Base-by-base conservation (phyloP, 2,113 vertebrate genomes). In the Stigmatopora nigra region DNA sequence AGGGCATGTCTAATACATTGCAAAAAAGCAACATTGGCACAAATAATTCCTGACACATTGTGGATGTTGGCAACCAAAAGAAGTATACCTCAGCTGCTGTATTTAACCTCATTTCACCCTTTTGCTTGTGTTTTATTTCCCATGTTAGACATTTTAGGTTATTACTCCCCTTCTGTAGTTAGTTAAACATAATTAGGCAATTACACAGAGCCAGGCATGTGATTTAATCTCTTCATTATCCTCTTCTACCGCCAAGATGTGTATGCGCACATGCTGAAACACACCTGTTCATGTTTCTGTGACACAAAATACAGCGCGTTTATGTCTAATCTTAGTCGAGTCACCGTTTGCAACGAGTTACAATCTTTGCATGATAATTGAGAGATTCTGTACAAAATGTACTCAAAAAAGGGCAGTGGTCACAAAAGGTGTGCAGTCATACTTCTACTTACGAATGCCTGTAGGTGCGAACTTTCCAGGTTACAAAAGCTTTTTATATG, bases 151-250 rank as follows among this genome's bases (percentile, higher is more conserved):
- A 20, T 61, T n/a, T 38, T 65, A 19, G 48, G 53, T 66, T 63
- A 20, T 55, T 41, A 10, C 13, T 63, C 31, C 53, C 36, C 1
- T 49, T 36, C 15, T 19, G 53, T n/a, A 11, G 2, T 19, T 15
- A 45, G 16, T 44, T 20, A 45, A 36, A 63, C 5, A 38, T 59
- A 60, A 58, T 17, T 61, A 64, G 46, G 48, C 60, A 48, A 61
- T 61, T 47, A 46, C 36, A 14, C 44, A 61, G 45, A 46, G 46
- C 58, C 48, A n/a, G 7, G 41, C 14, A 65, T 65, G 48, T 61
- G 57, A 55, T 61, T 45, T 49, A 47, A 60, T 19, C 22, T 52
- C 22, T 31, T 63, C 14, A 12, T 45, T 45, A 63, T 3, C 1
- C 15, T 15, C 10, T 47, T n/a, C 53, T 25, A 16, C 53, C 14